These are phyloP conservation scores for Malthinus flaveolus DNA, from an alignment of 2,888 invertebrate species.

Conservation along the genomic window DNA sequence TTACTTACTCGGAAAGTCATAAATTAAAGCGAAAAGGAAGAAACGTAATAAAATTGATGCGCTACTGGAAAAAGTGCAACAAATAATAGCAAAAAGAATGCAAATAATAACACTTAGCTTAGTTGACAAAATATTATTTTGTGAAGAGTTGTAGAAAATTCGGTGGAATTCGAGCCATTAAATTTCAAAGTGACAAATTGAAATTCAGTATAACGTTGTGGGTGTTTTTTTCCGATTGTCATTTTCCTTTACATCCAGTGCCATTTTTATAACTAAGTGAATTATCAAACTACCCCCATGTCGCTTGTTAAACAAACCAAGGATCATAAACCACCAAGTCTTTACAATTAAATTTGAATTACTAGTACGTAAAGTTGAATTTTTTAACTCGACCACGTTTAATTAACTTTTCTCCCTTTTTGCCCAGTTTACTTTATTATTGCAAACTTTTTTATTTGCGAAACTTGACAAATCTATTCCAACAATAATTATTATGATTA, in stretches of 20 bases:
- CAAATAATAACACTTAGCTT: too few species aligned
- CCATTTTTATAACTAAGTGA: conserved; percentile 6
- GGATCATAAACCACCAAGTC: conserved; percentile 6
- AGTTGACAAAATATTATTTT: not conserved
- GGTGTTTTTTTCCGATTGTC: conserved; percentile 2
- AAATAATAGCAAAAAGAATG: too few species aligned
- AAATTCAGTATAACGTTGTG: not conserved
- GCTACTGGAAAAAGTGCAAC: too few species aligned
- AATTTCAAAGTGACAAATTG: conserved; percentile 6
- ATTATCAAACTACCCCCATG: conserved; percentile 7
- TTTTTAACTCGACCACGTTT: too few species aligned
- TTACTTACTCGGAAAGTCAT: too few species aligned
- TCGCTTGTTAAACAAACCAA: conserved; percentile 4
- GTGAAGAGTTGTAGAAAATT: not conserved
- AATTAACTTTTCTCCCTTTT: too few species aligned
- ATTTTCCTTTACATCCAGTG: conserved; percentile 1
- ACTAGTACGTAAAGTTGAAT: not conserved
- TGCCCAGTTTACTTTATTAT: too few species aligned
- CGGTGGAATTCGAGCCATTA: conserved; percentile 1
- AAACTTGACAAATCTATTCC: too few species aligned
- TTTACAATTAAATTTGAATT: conserved; percentile 5
- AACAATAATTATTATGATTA: too few species aligned
- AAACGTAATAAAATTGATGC: too few species aligned
- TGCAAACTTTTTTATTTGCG: too few species aligned
- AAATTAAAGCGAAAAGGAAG: too few species aligned